Evolutionary conservation across 2,113 vertebrate species (phyloP).

Genomic region (Corydoras maculifer): DNA sequence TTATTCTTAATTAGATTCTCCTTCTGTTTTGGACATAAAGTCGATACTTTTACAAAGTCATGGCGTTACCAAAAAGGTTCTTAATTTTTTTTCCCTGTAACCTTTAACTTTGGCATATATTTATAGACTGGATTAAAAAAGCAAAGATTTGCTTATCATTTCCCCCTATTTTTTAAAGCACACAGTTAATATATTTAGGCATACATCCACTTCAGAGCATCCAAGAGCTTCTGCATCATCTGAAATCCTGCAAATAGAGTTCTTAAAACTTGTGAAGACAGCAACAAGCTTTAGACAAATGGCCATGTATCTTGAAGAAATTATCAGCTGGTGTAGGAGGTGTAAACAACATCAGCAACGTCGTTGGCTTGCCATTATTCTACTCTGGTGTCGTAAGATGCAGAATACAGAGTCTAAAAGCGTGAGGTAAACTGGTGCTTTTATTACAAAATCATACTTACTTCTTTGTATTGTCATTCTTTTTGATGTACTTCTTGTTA

Average conservation of each 20-base stretch:
- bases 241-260: conserved; percentile 23
- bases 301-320: conserved; percentile 44
- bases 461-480: background rate
- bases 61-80: conserved; percentile 30
- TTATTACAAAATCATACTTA: too few species aligned
- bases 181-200: background rate
- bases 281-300: conserved; percentile 48
- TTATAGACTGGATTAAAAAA: background rate
- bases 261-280: conserved; percentile 40
- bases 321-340: conserved; percentile 54
- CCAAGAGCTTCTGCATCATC: background rate
- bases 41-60: conserved; percentile 22
- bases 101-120: background rate
- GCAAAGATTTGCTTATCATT: background rate
- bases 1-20: conserved; percentile 12
- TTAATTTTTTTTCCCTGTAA: background rate
- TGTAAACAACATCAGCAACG: conserved; percentile 45
- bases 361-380: conserved; percentile 47
- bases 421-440: conserved; percentile 48
- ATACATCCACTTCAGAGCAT: background rate
- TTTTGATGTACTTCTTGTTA: background rate
- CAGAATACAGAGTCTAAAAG: conserved; percentile 53
- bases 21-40: conserved; percentile 39
- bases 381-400: conserved; percentile 55
- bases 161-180: background rate